A percentile compares a stretch with the other conserved stretches of the same genome.
These are phyloP conservation scores for Psilopogon haemacephalus DNA, from an alignment of 2,113 vertebrate genomes.

Conservation along the genomic window DNA sequence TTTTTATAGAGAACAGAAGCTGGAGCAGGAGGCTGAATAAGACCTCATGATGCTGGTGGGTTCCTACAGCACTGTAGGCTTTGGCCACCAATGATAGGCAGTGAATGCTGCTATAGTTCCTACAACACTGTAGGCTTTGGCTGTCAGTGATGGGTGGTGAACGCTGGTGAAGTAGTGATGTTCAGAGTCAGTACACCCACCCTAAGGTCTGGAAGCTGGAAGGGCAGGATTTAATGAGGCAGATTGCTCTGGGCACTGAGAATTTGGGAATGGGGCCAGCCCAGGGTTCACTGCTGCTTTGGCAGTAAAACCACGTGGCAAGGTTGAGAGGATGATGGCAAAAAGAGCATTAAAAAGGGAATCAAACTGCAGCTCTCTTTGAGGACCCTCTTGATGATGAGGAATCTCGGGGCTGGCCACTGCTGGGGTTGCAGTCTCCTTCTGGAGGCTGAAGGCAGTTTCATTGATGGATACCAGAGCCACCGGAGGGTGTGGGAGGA, in stretches of 20 bases:
- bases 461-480: conserved; percentile 27
- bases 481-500: neutral
- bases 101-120: neutral
- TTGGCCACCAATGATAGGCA: neutral
- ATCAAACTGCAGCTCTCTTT: neutral
- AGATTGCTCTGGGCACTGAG: rapidly evolving
- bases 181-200: neutral
- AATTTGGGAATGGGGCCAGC: neutral
- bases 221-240: neutral
- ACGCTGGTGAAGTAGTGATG: neutral
- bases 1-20: neutral
- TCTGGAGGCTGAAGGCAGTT: neutral
- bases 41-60: rapidly evolving
- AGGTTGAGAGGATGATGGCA: neutral
- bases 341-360: neutral
- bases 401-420: neutral
- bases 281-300: neutral
- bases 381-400: neutral
- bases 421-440: neutral
- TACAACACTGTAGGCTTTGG: neutral
- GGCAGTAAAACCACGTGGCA: rapidly evolving
- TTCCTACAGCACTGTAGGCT: neutral
- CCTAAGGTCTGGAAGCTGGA: neutral
- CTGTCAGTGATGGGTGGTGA: too few species aligned
- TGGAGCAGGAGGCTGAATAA: neutral